phyloP scores from a whole-genome alignment of 2,888 invertebrate species.

The Dusona sp. region DNA sequence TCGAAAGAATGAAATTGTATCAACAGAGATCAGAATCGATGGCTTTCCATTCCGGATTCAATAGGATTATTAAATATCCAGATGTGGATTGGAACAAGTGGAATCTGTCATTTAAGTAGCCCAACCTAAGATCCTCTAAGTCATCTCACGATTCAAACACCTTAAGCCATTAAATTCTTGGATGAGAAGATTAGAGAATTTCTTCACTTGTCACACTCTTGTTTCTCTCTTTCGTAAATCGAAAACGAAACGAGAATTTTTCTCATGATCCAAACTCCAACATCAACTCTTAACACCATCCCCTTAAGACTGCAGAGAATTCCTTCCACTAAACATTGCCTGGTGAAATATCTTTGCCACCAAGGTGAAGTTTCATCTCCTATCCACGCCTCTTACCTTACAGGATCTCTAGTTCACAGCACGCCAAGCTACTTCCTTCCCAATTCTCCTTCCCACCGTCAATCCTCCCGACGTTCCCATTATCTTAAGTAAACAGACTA shows the following conservation, averaged over 20 bases:
- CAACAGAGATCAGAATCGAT: not conserved
- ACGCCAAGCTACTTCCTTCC: conserved; percentile 34
- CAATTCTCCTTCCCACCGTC: conserved; percentile 65
- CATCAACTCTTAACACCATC: conserved; percentile 16
- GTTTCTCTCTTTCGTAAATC: not conserved
- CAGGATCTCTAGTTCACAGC: conserved; percentile 23
- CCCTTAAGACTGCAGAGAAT: conserved; percentile 40
- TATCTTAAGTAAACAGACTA: conserved; percentile 83
- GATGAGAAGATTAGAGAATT: too few relatives aligned
- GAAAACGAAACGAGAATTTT: not conserved
- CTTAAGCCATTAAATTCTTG: not conserved
- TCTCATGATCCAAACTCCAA: not conserved
- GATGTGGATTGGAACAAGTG: not conserved
- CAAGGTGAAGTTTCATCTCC: conserved; percentile 46
- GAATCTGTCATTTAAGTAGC: not conserved
- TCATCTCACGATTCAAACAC: not conserved
- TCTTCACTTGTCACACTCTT: too few relatives aligned
- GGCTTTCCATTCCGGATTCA: not conserved
- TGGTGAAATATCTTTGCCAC: conserved; percentile 64
- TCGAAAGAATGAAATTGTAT: not conserved
- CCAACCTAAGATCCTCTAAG: too few relatives aligned
- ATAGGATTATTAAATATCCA: not conserved
- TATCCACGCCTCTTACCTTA: conserved; percentile 42
- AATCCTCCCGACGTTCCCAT: conserved; percentile 75
- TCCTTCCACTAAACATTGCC: conserved; percentile 53